phyloP scores from a whole-genome alignment of 1,140 invertebrate species.

The Nephila pilipes region DNA sequence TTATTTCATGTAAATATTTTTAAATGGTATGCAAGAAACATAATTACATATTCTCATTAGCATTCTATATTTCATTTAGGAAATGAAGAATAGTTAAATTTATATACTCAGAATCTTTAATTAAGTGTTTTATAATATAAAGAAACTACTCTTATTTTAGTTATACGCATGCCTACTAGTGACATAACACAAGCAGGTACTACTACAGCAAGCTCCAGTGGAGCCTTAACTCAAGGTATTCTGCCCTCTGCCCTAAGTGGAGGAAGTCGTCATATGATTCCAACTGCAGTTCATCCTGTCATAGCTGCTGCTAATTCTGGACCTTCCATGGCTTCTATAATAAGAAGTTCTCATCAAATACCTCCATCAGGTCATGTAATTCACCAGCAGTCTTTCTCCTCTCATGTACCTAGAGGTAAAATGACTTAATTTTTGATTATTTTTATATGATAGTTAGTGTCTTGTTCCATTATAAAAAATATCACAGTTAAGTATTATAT shows the following conservation, averaged over 20 bases:
- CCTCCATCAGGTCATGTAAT: conserved; percentile 71
- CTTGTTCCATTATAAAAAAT: too few relatives aligned
- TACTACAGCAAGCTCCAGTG: conserved; percentile 46
- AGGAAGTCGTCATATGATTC: conserved; percentile 54
- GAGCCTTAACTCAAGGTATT: conserved; percentile 46
- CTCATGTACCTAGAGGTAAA: conserved; percentile 77
- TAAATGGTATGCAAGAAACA: too few relatives aligned
- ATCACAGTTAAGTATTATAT: too few relatives aligned
- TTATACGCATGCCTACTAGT: conserved; percentile 63
- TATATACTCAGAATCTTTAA: too few relatives aligned
- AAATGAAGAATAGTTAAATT: too few relatives aligned
- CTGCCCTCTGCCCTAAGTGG: conserved; percentile 62
- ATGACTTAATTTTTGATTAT: not conserved
- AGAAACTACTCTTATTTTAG: conserved; percentile 7
- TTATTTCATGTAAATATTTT: too few relatives aligned
- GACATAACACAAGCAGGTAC: conserved; percentile 44
- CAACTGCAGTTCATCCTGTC: conserved; percentile 69
- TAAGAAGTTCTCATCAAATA: conserved; percentile 73
- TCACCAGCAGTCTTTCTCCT: conserved; percentile 71
- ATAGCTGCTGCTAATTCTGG: conserved; percentile 63
- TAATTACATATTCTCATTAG: too few relatives aligned
- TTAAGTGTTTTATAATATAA: too few relatives aligned
- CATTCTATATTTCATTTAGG: too few relatives aligned
- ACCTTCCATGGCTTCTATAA: conserved; percentile 75
- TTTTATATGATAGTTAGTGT: not conserved